phyloP scores from a whole-genome alignment of 2,113 vertebrate species.

The Limnothrissa miodon region DNA sequence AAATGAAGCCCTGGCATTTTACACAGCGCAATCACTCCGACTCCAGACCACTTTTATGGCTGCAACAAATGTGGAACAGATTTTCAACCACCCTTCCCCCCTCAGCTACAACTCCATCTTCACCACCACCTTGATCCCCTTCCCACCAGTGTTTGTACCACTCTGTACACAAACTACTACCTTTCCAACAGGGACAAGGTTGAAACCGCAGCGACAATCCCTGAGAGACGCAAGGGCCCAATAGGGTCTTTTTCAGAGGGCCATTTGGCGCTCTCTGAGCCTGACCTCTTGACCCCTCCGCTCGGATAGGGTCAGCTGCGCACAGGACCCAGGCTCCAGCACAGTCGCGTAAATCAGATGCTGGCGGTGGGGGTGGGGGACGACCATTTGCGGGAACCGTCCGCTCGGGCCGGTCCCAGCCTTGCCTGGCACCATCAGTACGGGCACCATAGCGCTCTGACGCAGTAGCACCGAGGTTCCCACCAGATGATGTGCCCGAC shows the following conservation, averaged over 20 bases:
- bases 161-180: constrained; percentile 32
- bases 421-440: constrained; percentile 68
- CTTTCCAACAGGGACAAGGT: constrained; percentile 34
- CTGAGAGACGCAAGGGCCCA: constrained; percentile 56
- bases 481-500: constrained; percentile 57
- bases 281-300: constrained; percentile 60
- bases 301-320: constrained; percentile 65
- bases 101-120: not conserved
- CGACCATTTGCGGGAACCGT: constrained; percentile 64
- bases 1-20: not conserved
- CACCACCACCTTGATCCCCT: not conserved
- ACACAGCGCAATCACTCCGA: not conserved
- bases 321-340: constrained; percentile 58
- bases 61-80: constrained; percentile 15
- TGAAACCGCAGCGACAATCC: constrained; percentile 50
- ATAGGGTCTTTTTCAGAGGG: constrained; percentile 61
- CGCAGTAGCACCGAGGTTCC: constrained; percentile 65
- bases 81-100: not conserved
- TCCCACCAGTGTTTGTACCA: constrained; percentile 24
- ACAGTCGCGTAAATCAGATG: constrained; percentile 66
- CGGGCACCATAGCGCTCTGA: constrained; percentile 54
- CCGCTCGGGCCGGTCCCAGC: constrained; percentile 62
- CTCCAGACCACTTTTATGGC: constrained; percentile 7
- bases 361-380: not conserved
- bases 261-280: constrained; percentile 65